These are phyloP conservation scores for Jacana jacana DNA, from an alignment of 2,113 vertebrate genomes.

Conservation along the genomic window DNA sequence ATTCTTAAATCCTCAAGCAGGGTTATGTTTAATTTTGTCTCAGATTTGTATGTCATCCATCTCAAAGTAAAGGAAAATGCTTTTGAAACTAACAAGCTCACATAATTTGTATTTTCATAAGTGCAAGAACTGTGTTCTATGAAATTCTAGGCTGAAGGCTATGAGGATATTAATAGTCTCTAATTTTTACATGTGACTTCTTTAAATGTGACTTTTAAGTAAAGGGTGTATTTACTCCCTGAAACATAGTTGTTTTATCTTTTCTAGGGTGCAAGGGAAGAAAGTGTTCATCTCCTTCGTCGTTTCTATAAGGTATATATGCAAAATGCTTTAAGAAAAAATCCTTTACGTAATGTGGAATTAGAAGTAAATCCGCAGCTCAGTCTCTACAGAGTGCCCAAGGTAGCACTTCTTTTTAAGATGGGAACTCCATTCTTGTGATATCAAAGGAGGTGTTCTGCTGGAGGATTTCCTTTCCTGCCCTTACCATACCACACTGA, in stretches of 20 bases:
- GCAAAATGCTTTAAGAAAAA: background rate
- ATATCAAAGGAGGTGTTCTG: background rate
- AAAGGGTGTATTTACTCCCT: background rate
- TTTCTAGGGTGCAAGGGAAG: conserved; percentile 91
- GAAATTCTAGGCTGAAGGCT: background rate
- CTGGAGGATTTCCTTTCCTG: background rate
- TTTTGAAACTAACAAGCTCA: background rate
- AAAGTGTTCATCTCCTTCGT: conserved; percentile 91
- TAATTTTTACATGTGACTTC: too few relatives aligned
- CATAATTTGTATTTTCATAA: background rate
- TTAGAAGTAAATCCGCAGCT: background rate
- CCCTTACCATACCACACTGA: background rate
- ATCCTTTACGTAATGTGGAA: background rate
- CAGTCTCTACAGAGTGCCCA: background rate
- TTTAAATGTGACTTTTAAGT: background rate
- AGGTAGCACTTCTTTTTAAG: background rate
- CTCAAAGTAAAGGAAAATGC: background rate
- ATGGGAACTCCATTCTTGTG: background rate
- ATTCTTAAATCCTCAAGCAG: background rate
- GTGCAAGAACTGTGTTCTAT: background rate
- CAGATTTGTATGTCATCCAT: background rate
- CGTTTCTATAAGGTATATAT: conserved; percentile 90
- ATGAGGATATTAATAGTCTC: background rate
- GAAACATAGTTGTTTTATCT: background rate
- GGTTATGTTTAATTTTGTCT: background rate